Evolutionary conservation across 2,797 vertebrate species (phyloP).

Genomic region (Prionace glauca): DNA sequence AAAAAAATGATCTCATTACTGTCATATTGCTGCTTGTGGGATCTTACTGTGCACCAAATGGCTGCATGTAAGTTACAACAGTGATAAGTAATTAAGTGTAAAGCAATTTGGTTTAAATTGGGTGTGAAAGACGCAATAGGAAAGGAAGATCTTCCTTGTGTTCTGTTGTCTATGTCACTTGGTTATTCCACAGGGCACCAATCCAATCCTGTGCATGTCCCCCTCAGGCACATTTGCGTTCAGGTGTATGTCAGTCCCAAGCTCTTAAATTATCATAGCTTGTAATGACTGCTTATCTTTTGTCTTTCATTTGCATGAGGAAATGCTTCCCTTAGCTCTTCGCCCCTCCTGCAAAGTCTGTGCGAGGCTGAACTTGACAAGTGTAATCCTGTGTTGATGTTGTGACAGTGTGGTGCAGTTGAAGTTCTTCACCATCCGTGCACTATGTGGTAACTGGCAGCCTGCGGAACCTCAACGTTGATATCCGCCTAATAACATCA

Average conservation of each 20-base stretch:
- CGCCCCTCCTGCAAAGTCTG: background rate
- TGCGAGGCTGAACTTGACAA: background rate
- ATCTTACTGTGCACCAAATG: background rate
- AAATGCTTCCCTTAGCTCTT: background rate
- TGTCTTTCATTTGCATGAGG: background rate
- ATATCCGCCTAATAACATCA: conserved; percentile 9
- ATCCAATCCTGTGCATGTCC: background rate
- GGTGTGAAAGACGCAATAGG: background rate
- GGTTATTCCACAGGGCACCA: background rate
- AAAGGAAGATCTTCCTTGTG: background rate
- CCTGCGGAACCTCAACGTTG: background rate
- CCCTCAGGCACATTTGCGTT: background rate
- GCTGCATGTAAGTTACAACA: background rate
- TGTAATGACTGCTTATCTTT: background rate
- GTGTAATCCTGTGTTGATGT: background rate
- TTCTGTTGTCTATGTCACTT: background rate
- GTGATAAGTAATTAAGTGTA: background rate
- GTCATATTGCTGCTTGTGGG: background rate
- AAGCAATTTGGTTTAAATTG: background rate
- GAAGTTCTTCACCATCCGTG: background rate
- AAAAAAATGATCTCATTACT: background rate
- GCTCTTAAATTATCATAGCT: background rate
- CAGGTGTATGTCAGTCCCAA: background rate
- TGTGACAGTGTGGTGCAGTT: background rate
- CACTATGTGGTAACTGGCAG: background rate